Conservation (phyloP, 2,888 invertebrate genomes). For the Chymomyza amoena region DNA sequence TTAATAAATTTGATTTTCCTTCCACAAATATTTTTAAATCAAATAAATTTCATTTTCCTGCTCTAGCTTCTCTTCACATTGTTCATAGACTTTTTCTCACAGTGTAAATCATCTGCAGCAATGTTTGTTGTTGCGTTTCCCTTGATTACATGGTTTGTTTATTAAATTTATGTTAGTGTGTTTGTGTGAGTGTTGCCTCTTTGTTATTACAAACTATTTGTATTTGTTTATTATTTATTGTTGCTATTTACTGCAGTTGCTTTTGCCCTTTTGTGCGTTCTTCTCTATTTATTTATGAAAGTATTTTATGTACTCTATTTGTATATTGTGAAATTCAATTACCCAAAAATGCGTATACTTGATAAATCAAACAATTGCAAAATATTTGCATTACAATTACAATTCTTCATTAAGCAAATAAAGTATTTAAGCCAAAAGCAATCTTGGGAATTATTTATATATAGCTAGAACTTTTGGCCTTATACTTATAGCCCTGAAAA, state of each 20-base stretch:
- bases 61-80: no score
- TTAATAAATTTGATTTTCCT: no score
- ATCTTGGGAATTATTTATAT: background rate
- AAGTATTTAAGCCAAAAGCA: background rate
- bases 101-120: background rate
- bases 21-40: no score
- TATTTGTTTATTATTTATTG: slow-evolving; percentile 13
- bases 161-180: background rate
- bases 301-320: background rate
- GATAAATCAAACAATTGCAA: slow-evolving; percentile 38
- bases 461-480: background rate
- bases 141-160: background rate
- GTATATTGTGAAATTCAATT: background rate
- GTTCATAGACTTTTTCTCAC: background rate
- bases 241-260: background rate
- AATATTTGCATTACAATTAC: slow-evolving; percentile 33
- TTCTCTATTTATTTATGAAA: background rate
- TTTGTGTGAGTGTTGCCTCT: background rate
- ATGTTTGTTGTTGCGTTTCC: background rate
- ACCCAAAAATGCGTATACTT: slow-evolving; percentile 14
- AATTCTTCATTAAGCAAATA: slow-evolving; percentile 28
- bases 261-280: background rate
- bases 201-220: slow-evolving; percentile 32
- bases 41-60: no score
- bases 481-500: background rate